Conservation (phyloP, 1,140 invertebrate species). For the Danaus plexippus region DNA sequence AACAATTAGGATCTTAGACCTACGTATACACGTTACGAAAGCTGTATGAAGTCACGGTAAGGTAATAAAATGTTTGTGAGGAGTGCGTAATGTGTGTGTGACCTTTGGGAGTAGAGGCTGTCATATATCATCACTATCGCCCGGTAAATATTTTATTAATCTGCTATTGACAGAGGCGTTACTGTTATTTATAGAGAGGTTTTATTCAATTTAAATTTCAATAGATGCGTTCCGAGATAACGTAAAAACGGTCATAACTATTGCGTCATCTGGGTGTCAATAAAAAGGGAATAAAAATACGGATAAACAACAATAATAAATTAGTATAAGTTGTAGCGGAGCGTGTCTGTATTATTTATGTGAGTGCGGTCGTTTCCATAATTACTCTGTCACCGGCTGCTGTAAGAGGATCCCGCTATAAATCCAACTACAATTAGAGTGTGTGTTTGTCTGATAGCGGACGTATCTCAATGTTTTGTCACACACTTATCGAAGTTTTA, state of each 20-base stretch:
- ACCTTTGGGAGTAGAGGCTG: no score
- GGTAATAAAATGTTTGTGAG: no score
- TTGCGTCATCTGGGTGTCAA: constrained; percentile 10
- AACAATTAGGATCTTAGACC: no score
- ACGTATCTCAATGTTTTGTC: constrained; percentile 25
- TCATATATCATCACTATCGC: constrained; percentile 7
- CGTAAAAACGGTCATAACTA: background rate
- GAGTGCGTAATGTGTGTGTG: no score
- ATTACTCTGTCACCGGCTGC: constrained; percentile 20
- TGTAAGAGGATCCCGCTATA: constrained; percentile 15
- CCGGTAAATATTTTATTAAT: constrained; percentile 10
- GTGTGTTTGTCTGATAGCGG: constrained; percentile 14
- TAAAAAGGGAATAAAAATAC: constrained; percentile 16
- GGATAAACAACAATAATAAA: constrained; percentile 9
- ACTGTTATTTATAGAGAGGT: constrained; percentile 10
- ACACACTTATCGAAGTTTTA: constrained; percentile 25
- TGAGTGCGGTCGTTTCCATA: constrained; percentile 26
- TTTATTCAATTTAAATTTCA: constrained; percentile 22
- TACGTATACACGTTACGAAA: no score
- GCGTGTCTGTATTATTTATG: constrained; percentile 22
- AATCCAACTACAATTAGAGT: constrained; percentile 27
- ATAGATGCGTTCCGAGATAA: constrained; percentile 13
- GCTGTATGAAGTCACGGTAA: no score
- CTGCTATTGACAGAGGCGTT: constrained; percentile 7
- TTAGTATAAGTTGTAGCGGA: constrained; percentile 10